Conservation (phyloP, 2,113 vertebrate genomes). For the Sceloporus undulatus region DNA sequence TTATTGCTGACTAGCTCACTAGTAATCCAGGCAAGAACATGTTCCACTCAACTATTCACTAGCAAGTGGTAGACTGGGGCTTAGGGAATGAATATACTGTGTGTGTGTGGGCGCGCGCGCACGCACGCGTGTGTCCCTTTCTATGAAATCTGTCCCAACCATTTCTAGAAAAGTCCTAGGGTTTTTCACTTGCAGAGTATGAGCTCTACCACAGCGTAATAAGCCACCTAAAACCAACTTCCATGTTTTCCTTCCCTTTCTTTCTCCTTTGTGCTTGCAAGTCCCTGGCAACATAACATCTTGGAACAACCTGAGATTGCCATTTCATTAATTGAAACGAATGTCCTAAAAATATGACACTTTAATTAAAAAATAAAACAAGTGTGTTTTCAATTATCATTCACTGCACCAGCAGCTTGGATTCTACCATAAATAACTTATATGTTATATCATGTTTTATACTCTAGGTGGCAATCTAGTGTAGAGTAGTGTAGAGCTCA, state of each 20-base stretch:
- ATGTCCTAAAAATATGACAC: neutral
- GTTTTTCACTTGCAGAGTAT: no score
- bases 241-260: neutral
- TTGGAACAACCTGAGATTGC: neutral
- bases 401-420: neutral
- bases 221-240: neutral
- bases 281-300: neutral
- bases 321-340: neutral
- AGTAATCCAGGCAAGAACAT: neutral
- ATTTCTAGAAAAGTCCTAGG: no score
- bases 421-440: neutral
- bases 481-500: neutral
- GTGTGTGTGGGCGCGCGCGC: no score
- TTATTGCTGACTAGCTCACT: neutral
- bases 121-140: no score
- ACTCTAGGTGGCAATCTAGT: conserved; percentile 70
- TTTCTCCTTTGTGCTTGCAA: neutral
- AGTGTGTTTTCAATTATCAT: neutral
- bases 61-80: no score
- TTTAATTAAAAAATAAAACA: neutral
- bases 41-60: no score
- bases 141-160: no score
- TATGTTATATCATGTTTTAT: conserved; percentile 5
- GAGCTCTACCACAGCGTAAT: neutral
- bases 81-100: no score